Base-by-base conservation (phyloP, 2,113 vertebrate genomes). In the Microcebus ravelobensis region DNA sequence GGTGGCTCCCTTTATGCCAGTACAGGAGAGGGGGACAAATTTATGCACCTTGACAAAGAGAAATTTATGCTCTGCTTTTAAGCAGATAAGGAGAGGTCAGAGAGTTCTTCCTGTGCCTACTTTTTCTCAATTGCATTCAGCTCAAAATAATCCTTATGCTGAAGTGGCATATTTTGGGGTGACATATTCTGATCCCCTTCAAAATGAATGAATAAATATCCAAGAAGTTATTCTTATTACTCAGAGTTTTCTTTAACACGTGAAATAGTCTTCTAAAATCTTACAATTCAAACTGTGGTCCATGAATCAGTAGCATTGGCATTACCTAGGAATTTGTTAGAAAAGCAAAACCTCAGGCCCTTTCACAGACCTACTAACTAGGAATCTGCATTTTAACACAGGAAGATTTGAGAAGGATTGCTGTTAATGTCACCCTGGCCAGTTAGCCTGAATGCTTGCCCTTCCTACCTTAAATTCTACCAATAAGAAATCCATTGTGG, bases 11-110 rank as follows among this genome's bases (percentile, higher is more conserved):
- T 27, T 90, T 20, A 13, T 31, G 31, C 48, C 7, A 5, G 14
- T 42, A 45, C 8, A 85, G 45, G 29, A 81, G 29, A 77, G 29
- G 23, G 48, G 25, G 48, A 8, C 21, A 77, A 92, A 73, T 71
- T 50, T 74, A 85, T 31, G 31, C 34, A 83, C 61, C 48, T 87
- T 86, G 57, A 20, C 3, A 63, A 55, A 84, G 36, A 27, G 14
- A 84, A 96, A 94, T 94, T 61, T 68, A 76, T 70, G 20, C 12
- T 31, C n/a, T 55, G n/a, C 27, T 79, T 94, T 92, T 81, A 81
- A 59, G 77, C 65, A 90, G 48, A 87, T 25, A 68, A 20, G 7
- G 29, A 6, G 27, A 93, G 18, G n/a, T 31, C 59, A 87, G 71
- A 93, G 71, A 34, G 23, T 71, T 83, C 31, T 81, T 14, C 36